phyloP scores from a whole-genome alignment of 1,140 invertebrate species.

The Scaptomyza montana region DNA sequence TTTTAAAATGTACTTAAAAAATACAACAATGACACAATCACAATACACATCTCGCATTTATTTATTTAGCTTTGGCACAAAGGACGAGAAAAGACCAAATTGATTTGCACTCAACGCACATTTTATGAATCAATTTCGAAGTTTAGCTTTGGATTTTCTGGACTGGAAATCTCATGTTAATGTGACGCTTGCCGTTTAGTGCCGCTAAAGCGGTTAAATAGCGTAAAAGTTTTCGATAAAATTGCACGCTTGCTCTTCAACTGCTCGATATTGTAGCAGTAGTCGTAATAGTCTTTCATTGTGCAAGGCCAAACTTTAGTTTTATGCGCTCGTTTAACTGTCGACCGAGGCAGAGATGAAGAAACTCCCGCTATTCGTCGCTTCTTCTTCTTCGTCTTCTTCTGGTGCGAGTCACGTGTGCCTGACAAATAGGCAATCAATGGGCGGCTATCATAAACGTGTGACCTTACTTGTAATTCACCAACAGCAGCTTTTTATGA shows the following conservation, averaged over 20 bases:
- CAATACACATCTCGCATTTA: constrained; percentile 59
- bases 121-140: constrained; percentile 74
- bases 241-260: constrained; percentile 13
- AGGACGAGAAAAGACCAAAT: constrained; percentile 12
- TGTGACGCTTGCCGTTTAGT: constrained; percentile 62
- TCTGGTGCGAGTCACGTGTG: constrained; percentile 56
- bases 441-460: constrained; percentile 54
- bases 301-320: constrained; percentile 24
- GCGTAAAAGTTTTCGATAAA: constrained; percentile 78
- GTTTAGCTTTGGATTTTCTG: background rate
- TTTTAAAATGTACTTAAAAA: constrained; percentile 80
- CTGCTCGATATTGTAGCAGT: background rate
- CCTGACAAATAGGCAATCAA: constrained; percentile 61
- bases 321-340: constrained; percentile 54
- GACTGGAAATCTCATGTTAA: constrained; percentile 52
- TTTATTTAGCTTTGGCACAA: constrained; percentile 25
- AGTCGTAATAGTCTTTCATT: background rate
- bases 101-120: constrained; percentile 28
- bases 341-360: background rate
- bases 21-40: constrained; percentile 59
- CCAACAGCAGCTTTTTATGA: constrained; percentile 42
- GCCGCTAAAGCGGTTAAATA: constrained; percentile 74
- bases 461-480: constrained; percentile 14
- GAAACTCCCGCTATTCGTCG: background rate
- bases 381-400: constrained; percentile 3